Base-by-base conservation (phyloP, 2,888 invertebrate species). In the Eupithecia exiguata region DNA sequence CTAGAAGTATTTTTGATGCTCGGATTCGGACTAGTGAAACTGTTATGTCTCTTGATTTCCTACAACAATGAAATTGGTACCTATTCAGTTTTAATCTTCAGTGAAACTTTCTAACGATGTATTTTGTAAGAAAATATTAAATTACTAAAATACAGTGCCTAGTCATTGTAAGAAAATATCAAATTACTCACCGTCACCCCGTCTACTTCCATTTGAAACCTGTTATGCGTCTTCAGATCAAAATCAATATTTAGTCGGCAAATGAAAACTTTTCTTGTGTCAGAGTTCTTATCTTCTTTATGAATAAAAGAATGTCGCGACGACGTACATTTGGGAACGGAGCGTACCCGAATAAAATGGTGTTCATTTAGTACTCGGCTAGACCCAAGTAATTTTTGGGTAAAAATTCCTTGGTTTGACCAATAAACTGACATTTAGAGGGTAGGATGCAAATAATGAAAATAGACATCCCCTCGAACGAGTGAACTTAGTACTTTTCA, bases 31-130 rank as follows among this genome's bases (percentile, higher is more conserved):
- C 86, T 91, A 25, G 87, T 89, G 78, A 93, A 92, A 83, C 93
- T 93, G 70, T 84, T 88, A 76, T 92, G 89, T 77, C 93, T 87
- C 78, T 90, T 92, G 43, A 89, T 77, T 76, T 92, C 91, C 92
- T 93, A 73, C 16, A 72, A 75, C 30, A 72, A 65, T 30, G 18
- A 38, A 49, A 40, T n/a, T 21, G 5, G 0, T n/a, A 30, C 30
- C 30, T 30, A 12, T 25, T 12, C 21, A 25, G 25, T 58, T 58
- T 58, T 25, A 25, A 12, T 25, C 10, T 10, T 58, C 2, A n/a
- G 1, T 49, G n/a, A 49, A 49, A 49, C n/a, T 1, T n/a, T 6
- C 0, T n/a, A n/a, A 9, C n/a, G 7, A 9, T n/a, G 9, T 49
- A 49, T 49, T n/a, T 49, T n/a, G n/a, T 6, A n/a, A n/a, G 9